Base-by-base conservation (phyloP, 2,888 invertebrate genomes). In the Rhabditophanes sp. region DNA sequence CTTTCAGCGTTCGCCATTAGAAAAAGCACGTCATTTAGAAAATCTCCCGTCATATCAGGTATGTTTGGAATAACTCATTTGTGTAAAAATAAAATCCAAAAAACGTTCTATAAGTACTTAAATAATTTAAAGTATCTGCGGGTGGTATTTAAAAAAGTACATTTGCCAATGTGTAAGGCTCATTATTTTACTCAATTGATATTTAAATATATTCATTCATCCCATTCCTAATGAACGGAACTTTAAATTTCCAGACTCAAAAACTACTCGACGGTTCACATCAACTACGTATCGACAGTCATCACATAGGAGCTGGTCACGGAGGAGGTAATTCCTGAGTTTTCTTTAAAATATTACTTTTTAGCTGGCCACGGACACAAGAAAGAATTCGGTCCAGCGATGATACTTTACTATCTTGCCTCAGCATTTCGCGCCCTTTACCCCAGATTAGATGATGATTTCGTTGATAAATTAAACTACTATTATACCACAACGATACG, bases 381-480 rank as follows among this genome's bases (percentile, higher is more conserved):
- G 37, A 64, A 64, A 47, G 64, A 64, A 43, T 56, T 64, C 37
- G 64, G 61, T 15, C 61, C 64, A 25, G 64, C 59, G n/a, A 64
- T 64, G 65, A 59, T 64, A 34, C 50, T 64, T 26, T 64, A 64
- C 38, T 64, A 64, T 40, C 38, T 64, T 34, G 64, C 64, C 14
- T 58, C 62, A 15, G 62, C 64, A 28, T 64, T 64, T 37, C 60
- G 62, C 18, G 56, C 56, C 16, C 53, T 64, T 11, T 60, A 63
- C 36, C 64, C 62, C 15, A 50, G 64, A 25, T 48, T 64, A 21
- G 64, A 64, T 39, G 64, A 64, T 41, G 64, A 64, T 42, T 64
- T 64, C 37, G 64, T 64, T 17, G 64, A 64, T 41, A 64, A 64
- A 39, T 50, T 64, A 30, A 64, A 64, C 44, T 64, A 64, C 38